phyloP scores from a whole-genome alignment of 2,113 vertebrate genomes.

The Labeo catla region DNA sequence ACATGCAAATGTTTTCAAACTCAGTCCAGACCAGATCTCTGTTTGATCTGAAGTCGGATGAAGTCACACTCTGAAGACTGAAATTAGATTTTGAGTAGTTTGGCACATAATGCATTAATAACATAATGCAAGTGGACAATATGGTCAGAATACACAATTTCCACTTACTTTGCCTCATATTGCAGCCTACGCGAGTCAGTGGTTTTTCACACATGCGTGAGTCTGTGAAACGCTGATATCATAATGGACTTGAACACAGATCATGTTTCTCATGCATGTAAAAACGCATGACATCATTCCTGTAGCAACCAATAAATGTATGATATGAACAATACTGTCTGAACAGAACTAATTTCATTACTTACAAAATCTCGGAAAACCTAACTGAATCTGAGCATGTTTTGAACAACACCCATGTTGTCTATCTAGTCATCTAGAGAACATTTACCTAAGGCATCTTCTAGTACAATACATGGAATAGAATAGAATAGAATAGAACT shows the following conservation, averaged over 20 bases:
- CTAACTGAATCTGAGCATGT: neutral
- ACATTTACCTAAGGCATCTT: neutral
- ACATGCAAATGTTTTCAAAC: no score
- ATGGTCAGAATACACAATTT: neutral
- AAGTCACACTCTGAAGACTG: neutral
- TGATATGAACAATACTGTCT: neutral
- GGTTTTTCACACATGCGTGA: neutral
- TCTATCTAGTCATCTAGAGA: neutral
- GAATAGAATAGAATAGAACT: neutral
- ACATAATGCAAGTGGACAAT: neutral
- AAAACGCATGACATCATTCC: neutral
- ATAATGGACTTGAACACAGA: neutral
- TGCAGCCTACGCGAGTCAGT: neutral
- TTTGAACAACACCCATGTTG: neutral
- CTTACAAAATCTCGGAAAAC: neutral
- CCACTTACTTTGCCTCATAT: neutral
- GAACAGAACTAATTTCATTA: neutral
- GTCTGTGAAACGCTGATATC: neutral
- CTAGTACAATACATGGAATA: neutral
- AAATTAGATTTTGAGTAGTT: neutral
- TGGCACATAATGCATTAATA: neutral
- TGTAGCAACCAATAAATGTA: neutral
- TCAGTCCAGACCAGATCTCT: neutral
- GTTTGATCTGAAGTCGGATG: neutral
- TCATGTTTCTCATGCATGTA: neutral